These are phyloP conservation scores for Paraescarpia echinospica DNA, from an alignment of 1,140 invertebrate species.

Conservation along the genomic window DNA sequence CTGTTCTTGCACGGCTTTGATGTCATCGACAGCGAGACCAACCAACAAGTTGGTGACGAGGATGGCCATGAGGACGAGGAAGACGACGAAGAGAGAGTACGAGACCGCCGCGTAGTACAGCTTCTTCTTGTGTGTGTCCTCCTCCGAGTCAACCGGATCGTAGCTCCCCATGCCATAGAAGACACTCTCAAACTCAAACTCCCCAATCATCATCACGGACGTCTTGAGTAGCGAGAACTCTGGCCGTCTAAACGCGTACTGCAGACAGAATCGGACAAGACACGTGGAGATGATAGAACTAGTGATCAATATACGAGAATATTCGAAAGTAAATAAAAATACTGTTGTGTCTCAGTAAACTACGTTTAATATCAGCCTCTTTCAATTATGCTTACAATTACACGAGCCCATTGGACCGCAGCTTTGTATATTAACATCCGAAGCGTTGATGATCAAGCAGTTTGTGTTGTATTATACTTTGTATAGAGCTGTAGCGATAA, in stretches of 20 bases:
- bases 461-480: too few relatives aligned
- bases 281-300: too few relatives aligned
- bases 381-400: too few relatives aligned
- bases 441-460: too few relatives aligned
- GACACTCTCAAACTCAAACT: neutral
- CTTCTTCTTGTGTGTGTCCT: neutral
- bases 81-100: conserved; percentile 55
- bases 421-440: too few relatives aligned
- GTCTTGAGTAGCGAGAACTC: conserved; percentile 14
- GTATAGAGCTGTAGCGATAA: too few relatives aligned
- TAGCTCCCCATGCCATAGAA: conserved; percentile 7
- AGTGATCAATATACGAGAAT: too few relatives aligned
- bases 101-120: conserved; percentile 42
- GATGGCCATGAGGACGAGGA: conserved; percentile 59
- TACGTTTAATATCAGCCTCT: too few relatives aligned
- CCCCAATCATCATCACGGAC: conserved; percentile 16
- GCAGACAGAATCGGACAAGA: neutral
- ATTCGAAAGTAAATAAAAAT: too few relatives aligned
- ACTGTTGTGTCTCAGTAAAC: too few relatives aligned
- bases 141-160: neutral
- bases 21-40: conserved; percentile 61
- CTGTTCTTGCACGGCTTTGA: conserved; percentile 60
- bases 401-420: too few relatives aligned
- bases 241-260: neutral
- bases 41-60: conserved; percentile 61